Evolutionary conservation across 2,113 vertebrate genomes (phyloP).

Genomic region (Gorsachius goisagi): DNA sequence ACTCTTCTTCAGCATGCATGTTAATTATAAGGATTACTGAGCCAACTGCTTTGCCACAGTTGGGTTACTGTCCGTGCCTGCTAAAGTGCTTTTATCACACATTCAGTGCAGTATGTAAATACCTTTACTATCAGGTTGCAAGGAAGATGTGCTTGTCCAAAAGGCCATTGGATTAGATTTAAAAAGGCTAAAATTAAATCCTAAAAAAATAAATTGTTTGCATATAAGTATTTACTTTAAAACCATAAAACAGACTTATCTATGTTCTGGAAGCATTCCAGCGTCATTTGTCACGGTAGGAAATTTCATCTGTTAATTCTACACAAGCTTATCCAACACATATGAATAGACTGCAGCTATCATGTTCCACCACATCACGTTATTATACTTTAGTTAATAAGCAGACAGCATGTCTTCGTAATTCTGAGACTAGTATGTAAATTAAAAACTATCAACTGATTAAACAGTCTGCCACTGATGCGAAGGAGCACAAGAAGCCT

Average conservation of each 20-base stretch:
- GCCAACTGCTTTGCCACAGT: slow-evolving; percentile 74
- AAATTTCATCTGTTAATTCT: neutral
- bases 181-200: slow-evolving; percentile 99
- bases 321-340: neutral
- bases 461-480: neutral
- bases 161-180: slow-evolving; percentile 99
- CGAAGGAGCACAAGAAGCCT: neutral
- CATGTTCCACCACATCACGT: neutral
- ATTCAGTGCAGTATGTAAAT: slow-evolving; percentile 83
- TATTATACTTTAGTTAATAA: neutral
- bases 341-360: neutral
- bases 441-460: neutral
- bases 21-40: slow-evolving; percentile 70
- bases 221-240: slow-evolving; percentile 31
- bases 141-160: slow-evolving; percentile 91
- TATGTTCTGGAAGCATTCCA: neutral
- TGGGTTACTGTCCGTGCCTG: slow-evolving; percentile 72
- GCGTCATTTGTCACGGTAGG: neutral
- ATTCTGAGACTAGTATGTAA: neutral
- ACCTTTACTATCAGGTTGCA: slow-evolving; percentile 90
- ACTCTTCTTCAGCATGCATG: slow-evolving; percentile 69
- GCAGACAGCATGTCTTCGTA: neutral
- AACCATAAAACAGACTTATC: neutral
- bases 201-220: slow-evolving; percentile 86
- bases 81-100: slow-evolving; percentile 71